These are phyloP conservation scores for Phalloptychus januarius DNA, from an alignment of 2,797 vertebrate species.

Conservation along the genomic window DNA sequence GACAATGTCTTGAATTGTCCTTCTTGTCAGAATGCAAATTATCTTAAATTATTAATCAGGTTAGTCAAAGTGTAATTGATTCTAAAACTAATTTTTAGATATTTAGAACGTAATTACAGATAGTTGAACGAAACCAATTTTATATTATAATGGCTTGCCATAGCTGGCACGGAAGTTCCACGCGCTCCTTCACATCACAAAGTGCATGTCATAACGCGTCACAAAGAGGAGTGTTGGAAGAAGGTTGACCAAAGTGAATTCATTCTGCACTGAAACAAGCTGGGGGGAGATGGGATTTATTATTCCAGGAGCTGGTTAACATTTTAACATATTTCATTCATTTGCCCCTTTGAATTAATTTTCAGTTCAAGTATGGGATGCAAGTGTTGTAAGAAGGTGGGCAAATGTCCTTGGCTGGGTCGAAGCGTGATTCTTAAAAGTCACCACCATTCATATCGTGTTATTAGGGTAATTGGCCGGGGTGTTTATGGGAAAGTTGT, in stretches of 20 bases:
- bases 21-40: too few relatives aligned
- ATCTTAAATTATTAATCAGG: too few relatives aligned
- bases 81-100: too few relatives aligned
- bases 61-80: too few relatives aligned
- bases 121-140: too few relatives aligned
- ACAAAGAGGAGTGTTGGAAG: not conserved
- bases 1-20: too few relatives aligned
- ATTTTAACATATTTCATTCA: not conserved
- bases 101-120: too few relatives aligned
- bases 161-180: too few relatives aligned
- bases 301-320: not conserved
- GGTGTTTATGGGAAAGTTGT: not conserved
- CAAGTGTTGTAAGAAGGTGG: not conserved
- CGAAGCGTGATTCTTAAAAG: not conserved
- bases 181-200: not conserved
- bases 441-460: not conserved
- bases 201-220: not conserved
- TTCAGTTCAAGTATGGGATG: not conserved
- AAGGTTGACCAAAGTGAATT: not conserved
- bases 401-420: not conserved
- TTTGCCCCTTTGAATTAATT: not conserved
- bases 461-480: not conserved
- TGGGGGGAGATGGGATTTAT: not conserved
- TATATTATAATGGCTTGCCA: too few relatives aligned
- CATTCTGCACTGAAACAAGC: not conserved